Percentiles rank a stretch among this genome's conserved stretches.
Conservation (phyloP, 2,113 vertebrate species). For the Sphyrna mokarran region DNA sequence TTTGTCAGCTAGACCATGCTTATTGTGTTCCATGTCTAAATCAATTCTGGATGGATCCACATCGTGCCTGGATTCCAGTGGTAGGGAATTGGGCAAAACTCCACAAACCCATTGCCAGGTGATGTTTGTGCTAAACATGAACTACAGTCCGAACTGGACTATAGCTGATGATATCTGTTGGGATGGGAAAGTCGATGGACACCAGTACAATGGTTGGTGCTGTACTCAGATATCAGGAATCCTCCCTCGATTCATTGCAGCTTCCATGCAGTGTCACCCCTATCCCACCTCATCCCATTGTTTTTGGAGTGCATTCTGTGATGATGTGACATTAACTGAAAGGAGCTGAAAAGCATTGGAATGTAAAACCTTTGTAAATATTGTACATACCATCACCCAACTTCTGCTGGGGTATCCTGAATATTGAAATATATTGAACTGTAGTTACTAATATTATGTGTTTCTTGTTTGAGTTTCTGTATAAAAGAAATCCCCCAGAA, state of each 20-base stretch:
- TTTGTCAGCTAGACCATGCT: background rate
- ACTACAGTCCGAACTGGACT: background rate
- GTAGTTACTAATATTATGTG: slow-evolving; percentile 34
- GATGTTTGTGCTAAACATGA: too few relatives aligned
- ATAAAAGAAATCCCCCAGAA: background rate
- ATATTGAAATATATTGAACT: slow-evolving; percentile 29
- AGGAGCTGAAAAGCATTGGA: slow-evolving; percentile 5
- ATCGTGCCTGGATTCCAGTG: background rate
- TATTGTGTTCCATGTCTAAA: background rate
- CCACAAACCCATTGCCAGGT: background rate
- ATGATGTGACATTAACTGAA: background rate
- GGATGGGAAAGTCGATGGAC: background rate
- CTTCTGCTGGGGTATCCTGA: slow-evolving; percentile 1
- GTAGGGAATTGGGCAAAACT: background rate
- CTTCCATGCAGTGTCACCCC: too few relatives aligned
- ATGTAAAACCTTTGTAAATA: slow-evolving; percentile 31
- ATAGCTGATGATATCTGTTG: background rate
- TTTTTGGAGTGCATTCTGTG: background rate
- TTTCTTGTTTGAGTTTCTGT: slow-evolving; percentile 37
- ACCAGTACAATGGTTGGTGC: background rate
- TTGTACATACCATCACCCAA: slow-evolving; percentile 10
- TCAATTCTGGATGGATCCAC: background rate
- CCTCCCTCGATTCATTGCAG: background rate
- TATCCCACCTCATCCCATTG: background rate
- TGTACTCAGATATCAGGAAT: background rate